phyloP scores from a whole-genome alignment of 2,888 invertebrate species.

The Epicampocera succincta region DNA sequence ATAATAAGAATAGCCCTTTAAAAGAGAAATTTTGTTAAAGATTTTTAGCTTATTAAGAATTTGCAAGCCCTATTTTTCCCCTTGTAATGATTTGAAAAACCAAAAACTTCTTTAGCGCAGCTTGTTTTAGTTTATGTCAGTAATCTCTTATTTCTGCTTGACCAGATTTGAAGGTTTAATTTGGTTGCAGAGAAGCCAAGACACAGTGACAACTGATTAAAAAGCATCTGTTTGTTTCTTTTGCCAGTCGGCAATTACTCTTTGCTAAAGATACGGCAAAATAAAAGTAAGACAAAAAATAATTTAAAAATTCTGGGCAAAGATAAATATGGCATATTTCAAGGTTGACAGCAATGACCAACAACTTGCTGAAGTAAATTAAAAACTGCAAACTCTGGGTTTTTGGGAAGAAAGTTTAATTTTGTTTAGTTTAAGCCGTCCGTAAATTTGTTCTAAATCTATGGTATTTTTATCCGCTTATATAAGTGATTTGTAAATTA shows the following conservation, averaged over 20 bases:
- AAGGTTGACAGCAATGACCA: not conserved
- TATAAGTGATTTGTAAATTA: constrained; percentile 17
- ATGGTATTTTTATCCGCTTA: constrained; percentile 7
- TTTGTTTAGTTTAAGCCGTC: not conserved
- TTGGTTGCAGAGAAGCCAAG: constrained; percentile 22
- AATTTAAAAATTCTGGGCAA: not conserved
- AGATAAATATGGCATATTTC: not conserved
- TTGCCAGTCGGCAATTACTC: constrained; percentile 18
- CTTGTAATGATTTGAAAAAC: not conserved
- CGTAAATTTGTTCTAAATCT: too few species aligned
- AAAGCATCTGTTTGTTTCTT: constrained; percentile 18
- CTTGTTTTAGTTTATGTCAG: not conserved
- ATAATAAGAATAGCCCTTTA: too few species aligned
- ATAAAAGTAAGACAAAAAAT: constrained; percentile 15
- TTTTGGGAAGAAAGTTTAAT: not conserved
- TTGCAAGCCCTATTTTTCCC: too few species aligned
- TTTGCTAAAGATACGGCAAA: not conserved
- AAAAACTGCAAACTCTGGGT: too few species aligned
- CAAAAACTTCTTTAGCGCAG: not conserved
- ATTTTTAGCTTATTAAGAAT: too few species aligned
- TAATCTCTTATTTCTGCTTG: constrained; percentile 17
- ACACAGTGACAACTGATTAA: constrained; percentile 40
- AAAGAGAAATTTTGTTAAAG: too few species aligned
- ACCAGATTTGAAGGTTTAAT: constrained; percentile 40
- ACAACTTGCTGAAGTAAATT: not conserved